Conservation (phyloP, 64 coral and sea anemone genomes). For the Montipora sp. region DNA sequence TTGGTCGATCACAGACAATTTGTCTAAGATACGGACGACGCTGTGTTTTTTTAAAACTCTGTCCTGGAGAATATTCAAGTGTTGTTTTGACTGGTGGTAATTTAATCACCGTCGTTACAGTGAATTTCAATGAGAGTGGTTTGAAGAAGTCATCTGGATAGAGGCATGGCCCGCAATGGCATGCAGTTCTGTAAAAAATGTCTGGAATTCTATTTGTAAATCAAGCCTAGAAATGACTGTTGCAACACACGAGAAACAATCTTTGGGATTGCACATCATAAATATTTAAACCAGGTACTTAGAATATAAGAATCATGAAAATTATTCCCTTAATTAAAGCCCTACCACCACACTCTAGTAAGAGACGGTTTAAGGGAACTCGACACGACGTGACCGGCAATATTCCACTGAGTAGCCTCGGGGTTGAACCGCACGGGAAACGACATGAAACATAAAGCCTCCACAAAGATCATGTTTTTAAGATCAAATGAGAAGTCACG, state of each 20-base stretch:
- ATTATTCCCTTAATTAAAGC: too few relatives aligned
- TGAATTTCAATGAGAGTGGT: neutral
- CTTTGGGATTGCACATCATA: neutral
- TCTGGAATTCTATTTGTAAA: neutral
- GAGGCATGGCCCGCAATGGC: neutral
- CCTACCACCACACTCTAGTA: too few relatives aligned
- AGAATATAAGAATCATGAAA: neutral
- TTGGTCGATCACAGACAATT: too few relatives aligned
- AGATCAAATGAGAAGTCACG: slow-evolving; percentile 13
- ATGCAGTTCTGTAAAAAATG: neutral
- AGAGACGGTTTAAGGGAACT: neutral
- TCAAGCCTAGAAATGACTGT: neutral
- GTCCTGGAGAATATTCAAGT: neutral
- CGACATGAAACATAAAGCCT: neutral
- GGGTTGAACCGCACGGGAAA: neutral
- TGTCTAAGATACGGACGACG: neutral
- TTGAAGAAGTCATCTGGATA: neutral
- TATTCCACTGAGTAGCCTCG: neutral
- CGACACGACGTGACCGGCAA: neutral
- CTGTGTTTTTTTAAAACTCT: neutral
- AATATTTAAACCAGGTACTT: neutral
- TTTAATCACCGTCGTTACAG: neutral
- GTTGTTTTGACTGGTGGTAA: neutral
- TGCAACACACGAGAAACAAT: neutral
- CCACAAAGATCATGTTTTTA: neutral